Conservation (phyloP, 2,888 invertebrate species). For the Pasiphila rectangulata region DNA sequence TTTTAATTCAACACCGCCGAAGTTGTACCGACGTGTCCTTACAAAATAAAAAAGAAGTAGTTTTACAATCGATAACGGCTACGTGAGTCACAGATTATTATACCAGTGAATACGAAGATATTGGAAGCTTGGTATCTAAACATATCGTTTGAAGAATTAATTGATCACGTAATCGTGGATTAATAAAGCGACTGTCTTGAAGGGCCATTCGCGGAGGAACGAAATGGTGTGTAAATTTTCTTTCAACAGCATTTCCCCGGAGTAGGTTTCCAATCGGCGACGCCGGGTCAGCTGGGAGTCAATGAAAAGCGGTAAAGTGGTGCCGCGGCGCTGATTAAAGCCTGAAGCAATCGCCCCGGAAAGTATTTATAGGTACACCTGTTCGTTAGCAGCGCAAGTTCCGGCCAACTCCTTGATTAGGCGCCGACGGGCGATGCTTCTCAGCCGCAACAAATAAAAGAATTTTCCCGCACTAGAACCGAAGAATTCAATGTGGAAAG, state of each 20-base stretch:
- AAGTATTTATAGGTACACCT: conserved; percentile 81
- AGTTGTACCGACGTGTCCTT: conserved; percentile 57
- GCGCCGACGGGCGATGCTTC: conserved; percentile 75
- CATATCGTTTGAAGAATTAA: too few species aligned
- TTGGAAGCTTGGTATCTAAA: too few species aligned
- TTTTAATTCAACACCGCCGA: conserved; percentile 62
- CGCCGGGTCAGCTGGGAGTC: conserved; percentile 73
- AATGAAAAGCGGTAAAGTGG: conserved; percentile 79
- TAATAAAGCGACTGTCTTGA: conserved; percentile 42
- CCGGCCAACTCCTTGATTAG: conserved; percentile 80
- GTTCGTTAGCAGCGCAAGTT: conserved; percentile 77
- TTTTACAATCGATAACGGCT: conserved; percentile 4
- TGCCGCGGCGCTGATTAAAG: conserved; percentile 78
- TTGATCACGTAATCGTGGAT: conserved; percentile 29
- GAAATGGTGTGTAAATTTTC: conserved; percentile 64
- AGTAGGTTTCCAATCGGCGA: conserved; percentile 74
- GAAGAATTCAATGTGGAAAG: conserved; percentile 55
- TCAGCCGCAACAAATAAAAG: conserved; percentile 74
- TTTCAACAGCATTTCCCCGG: conserved; percentile 60
- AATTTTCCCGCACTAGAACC: conserved; percentile 62
- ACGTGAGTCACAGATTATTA: conserved; percentile 4
- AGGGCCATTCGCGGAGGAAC: conserved; percentile 42
- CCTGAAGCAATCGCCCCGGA: conserved; percentile 78
- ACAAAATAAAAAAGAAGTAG: conserved; percentile 47
- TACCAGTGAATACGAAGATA: too few species aligned